Evolutionary conservation across 1,140 invertebrate species (phyloP).

Genomic region (Drosophila sproati): DNA sequence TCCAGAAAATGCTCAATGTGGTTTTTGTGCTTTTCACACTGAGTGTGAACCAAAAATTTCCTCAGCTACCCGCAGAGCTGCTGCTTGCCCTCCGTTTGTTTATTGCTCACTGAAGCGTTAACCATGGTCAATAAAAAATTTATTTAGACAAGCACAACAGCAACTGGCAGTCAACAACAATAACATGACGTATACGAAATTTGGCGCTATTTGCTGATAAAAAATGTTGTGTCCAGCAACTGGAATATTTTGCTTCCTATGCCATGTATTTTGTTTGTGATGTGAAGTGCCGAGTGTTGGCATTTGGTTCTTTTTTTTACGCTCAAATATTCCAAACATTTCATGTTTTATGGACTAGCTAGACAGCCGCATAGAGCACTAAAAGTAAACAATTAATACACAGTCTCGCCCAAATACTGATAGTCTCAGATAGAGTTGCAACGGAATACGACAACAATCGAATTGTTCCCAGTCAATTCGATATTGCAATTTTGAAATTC

Average conservation of each 20-base stretch:
- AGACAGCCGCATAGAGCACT: slow-evolving; percentile 24
- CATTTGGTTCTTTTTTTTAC: slow-evolving; percentile 71
- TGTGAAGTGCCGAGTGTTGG: slow-evolving; percentile 55
- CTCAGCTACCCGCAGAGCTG: slow-evolving; percentile 1
- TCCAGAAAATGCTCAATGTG: slow-evolving; percentile 32
- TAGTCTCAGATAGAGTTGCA: background rate
- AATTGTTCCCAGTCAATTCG: slow-evolving; percentile 63
- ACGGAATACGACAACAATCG: slow-evolving; percentile 46
- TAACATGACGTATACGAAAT: slow-evolving; percentile 49
- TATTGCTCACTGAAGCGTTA: slow-evolving; percentile 78
- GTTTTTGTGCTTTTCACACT: slow-evolving; percentile 63
- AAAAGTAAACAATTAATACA: slow-evolving; percentile 23
- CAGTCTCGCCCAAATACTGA: background rate
- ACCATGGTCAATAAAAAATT: slow-evolving; percentile 82
- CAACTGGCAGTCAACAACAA: slow-evolving; percentile 38
- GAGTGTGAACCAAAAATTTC: slow-evolving; percentile 4
- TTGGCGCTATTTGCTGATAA: slow-evolving; percentile 63
- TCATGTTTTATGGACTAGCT: slow-evolving; percentile 75
- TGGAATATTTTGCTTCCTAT: slow-evolving; percentile 23
- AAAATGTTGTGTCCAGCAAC: slow-evolving; percentile 41
- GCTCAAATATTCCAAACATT: slow-evolving; percentile 75
- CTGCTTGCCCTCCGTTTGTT: slow-evolving; percentile 44
- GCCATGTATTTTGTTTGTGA: slow-evolving; percentile 26
- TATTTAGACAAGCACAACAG: slow-evolving; percentile 75
- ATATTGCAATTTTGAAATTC: slow-evolving; percentile 52